Evolutionary conservation across 2,888 invertebrate genomes (phyloP), one percentile per base, ranked within the genome.

Genomic region (Harmothoe impar): DNA sequence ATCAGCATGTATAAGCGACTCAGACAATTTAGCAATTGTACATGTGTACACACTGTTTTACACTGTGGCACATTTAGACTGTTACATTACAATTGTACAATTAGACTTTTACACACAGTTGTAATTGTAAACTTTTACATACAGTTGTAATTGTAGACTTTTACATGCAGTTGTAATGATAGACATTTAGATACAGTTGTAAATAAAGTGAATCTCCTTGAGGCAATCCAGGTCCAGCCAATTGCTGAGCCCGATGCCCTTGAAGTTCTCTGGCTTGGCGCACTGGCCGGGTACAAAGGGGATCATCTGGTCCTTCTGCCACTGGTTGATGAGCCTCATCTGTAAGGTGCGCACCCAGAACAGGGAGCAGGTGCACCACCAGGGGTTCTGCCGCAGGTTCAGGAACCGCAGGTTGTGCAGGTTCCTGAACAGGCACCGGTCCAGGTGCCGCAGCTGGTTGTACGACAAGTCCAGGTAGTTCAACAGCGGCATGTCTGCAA

Each of bases 381-480:
- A 92, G 17, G 92, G 93, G 77, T 93, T 93, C 81, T 92, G 92
- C 7, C 92, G 56, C 68, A 93, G 81, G 89, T 93, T 93, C 33
- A 93, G 78, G 43, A 78, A 91, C 43, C 90, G 89, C 62, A 93
- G 88, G 62, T 91, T 90, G n/a, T 56, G 52, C 43, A 91, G 85
- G 43, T 91, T 72, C 10, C 89, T 89, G 33, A 92, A 89, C 20
- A 90, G 52, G 88, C 93, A 92, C 56, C 77, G 43, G 77, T 92
- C 92, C 7, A 93, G 78, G 51, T 89, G 77, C 43, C 33, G 35
- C 35, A 93, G 88, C 23, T 68, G 86, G 77, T 93, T 93, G 89
- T 95, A 94, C 25, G 94, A 93, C 31, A 94, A 91, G 10, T 94
- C 93, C 51, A 95, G 92, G 23, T 93, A 93, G 56, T 91, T 91